Evolutionary conservation across 2,888 invertebrate genomes (phyloP).

Genomic region (Acanthopleura granulata): DNA sequence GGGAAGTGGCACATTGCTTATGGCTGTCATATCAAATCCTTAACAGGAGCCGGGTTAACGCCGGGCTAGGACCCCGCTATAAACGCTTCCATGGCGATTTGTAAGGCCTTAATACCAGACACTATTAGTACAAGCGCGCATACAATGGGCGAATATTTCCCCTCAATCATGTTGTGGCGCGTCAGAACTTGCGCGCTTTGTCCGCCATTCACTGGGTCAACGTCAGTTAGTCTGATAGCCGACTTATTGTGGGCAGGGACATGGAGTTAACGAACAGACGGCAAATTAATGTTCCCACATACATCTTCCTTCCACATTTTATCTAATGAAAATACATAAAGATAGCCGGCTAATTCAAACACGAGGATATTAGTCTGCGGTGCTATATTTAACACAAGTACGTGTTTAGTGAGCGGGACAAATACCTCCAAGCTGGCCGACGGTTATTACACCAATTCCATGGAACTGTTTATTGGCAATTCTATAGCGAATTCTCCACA

Average conservation of each 20-base stretch:
- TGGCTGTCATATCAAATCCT: slow-evolving; percentile 17
- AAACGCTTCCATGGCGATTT: not conserved
- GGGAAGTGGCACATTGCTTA: slow-evolving; percentile 1
- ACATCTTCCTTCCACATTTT: not conserved
- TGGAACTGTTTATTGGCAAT: too few species aligned
- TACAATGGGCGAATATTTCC: not conserved
- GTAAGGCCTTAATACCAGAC: not conserved
- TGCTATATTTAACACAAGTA: not conserved
- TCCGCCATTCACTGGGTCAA: not conserved
- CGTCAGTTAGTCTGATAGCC: not conserved
- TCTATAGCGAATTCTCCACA: too few species aligned
- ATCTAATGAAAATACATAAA: slow-evolving; percentile 19
- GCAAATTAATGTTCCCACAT: not conserved
- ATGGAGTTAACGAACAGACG: not conserved
- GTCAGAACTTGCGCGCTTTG: not conserved
- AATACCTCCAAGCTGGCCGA: not conserved
- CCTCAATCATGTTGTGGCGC: slow-evolving; percentile 3
- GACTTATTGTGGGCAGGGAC: not conserved
- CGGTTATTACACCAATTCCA: too few species aligned
- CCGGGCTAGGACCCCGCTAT: not conserved
- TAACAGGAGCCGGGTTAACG: not conserved
- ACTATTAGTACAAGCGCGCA: not conserved
- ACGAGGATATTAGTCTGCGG: not conserved
- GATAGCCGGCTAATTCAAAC: slow-evolving; percentile 10
- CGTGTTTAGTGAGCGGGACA: not conserved